phyloP scores from a whole-genome alignment of 2,797 vertebrate genomes.

The Alcedo quadribrachys region DNA sequence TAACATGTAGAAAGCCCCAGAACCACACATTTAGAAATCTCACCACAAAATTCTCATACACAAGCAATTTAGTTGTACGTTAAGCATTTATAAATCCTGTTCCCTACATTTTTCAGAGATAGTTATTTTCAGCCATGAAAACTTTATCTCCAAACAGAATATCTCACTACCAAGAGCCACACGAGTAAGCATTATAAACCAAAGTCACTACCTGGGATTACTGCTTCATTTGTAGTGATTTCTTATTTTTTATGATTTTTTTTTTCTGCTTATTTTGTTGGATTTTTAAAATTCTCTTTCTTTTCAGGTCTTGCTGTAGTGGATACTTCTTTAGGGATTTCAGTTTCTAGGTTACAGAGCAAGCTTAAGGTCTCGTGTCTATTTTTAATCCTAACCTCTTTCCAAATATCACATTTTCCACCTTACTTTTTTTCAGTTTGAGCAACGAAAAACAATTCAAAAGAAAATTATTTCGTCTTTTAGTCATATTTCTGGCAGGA shows the following conservation, averaged over 20 bases:
- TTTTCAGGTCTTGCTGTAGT: neutral
- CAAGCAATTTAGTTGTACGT: neutral
- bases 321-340: conserved; percentile 46
- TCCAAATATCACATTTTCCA: conserved; percentile 46
- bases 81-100: neutral
- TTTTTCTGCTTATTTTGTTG: neutral
- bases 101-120: neutral
- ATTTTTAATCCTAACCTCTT: conserved; percentile 65
- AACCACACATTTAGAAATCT: neutral
- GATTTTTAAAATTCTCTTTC: neutral
- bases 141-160: neutral
- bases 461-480: neutral
- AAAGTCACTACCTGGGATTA: neutral
- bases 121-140: neutral
- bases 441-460: conserved; percentile 8
- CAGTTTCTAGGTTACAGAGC: conserved; percentile 69
- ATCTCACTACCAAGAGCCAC: neutral
- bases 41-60: neutral
- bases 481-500: neutral
- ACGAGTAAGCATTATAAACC: neutral
- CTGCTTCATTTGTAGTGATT: neutral
- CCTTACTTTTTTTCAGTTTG: neutral
- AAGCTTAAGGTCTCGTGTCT: conserved; percentile 53
- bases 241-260: neutral
- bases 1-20: accelerated